These are phyloP conservation scores for Syngnathus floridae DNA, from an alignment of 2,113 vertebrate genomes.

Conservation along the genomic window DNA sequence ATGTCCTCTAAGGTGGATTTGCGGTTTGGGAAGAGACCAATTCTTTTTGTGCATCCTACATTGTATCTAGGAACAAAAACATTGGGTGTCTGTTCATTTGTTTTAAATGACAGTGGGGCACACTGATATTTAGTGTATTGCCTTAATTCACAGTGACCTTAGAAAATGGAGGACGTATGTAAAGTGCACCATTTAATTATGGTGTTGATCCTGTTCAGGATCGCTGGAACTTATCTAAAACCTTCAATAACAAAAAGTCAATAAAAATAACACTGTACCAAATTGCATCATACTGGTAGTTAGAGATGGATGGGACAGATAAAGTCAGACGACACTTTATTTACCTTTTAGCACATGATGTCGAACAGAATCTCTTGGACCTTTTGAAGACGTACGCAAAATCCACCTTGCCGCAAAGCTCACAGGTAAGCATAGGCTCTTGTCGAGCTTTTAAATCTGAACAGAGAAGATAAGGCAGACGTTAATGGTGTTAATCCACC, in stretches of 20 bases:
- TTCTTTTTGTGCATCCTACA: slow-evolving; percentile 87
- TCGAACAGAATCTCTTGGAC: slow-evolving; percentile 94
- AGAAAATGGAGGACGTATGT: no score
- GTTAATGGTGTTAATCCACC: neutral
- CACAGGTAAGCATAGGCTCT: slow-evolving; percentile 88
- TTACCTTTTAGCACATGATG: slow-evolving; percentile 90
- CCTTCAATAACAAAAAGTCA: neutral
- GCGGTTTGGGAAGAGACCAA: slow-evolving; percentile 85
- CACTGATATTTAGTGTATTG: no score
- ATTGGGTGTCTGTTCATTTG: neutral
- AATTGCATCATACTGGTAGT: neutral
- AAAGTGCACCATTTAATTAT: no score
- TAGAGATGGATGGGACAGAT: neutral
- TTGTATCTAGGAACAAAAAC: slow-evolving; percentile 76
- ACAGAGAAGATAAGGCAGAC: neutral
- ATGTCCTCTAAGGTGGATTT: slow-evolving; percentile 76
- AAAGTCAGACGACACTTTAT: neutral
- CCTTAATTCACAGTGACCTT: no score
- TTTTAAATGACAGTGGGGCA: no score
- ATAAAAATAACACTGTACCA: neutral
- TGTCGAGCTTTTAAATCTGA: slow-evolving; percentile 61
- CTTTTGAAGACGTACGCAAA: slow-evolving; percentile 90
- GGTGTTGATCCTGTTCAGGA: no score
- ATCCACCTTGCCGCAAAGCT: slow-evolving; percentile 89
- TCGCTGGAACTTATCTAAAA: neutral